Conservation (phyloP, 2,113 vertebrate species). For the Sterrhoptilus dennistouni region DNA sequence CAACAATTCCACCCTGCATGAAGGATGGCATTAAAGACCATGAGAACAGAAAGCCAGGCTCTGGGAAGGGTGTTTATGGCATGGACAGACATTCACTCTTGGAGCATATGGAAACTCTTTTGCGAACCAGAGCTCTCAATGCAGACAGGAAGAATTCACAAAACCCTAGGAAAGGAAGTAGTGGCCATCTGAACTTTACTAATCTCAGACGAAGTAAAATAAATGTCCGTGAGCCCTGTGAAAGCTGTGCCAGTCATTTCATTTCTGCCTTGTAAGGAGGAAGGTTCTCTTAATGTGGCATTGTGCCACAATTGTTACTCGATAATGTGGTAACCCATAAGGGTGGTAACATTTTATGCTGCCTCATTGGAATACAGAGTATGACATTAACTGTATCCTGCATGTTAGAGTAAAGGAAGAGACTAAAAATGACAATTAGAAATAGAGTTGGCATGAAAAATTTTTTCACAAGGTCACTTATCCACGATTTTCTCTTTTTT, state of each 20-base stretch:
- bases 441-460: background rate
- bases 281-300: background rate
- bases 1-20: background rate
- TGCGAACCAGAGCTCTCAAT: background rate
- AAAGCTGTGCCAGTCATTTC: background rate
- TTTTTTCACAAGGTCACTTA: background rate
- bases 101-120: background rate
- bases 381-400: background rate
- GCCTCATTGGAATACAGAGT: background rate
- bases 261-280: background rate
- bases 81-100: accelerated
- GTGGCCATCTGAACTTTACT: background rate
- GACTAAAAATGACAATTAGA: background rate
- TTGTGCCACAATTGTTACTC: background rate
- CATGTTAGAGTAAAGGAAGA: background rate
- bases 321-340: background rate
- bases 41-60: background rate
- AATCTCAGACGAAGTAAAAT: background rate
- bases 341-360: background rate
- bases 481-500: background rate
- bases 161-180: background rate
- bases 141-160: background rate
- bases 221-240: background rate
- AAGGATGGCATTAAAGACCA: accelerated
- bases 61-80: background rate